Conservation (phyloP, 1,140 invertebrate genomes). For the Subanguina moxae region DNA sequence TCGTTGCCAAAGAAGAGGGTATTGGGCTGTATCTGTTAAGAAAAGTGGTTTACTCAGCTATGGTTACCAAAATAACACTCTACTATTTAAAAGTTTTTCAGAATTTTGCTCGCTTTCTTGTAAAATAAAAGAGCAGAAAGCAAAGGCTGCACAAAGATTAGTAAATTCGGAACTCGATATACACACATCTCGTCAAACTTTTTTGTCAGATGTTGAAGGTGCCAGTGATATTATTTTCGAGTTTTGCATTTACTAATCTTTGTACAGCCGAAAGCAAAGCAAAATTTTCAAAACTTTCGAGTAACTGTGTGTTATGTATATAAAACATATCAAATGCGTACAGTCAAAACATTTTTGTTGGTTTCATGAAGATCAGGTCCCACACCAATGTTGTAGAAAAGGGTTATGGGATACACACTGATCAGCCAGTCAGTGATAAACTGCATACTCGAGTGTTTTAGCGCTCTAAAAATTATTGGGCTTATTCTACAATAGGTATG, state of each 20-base stretch:
- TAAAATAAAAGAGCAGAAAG: too few relatives aligned
- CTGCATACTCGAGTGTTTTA: conserved; percentile 24
- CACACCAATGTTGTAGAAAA: conserved; percentile 25
- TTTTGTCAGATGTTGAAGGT: too few relatives aligned
- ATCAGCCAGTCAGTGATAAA: conserved; percentile 30
- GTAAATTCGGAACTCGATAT: too few relatives aligned
- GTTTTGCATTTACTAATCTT: too few relatives aligned
- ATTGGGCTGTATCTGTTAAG: conserved; percentile 21
- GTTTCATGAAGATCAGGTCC: conserved; percentile 23
- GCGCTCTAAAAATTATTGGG: conserved; percentile 3
- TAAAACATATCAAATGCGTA: not conserved
- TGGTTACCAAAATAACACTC: not conserved
- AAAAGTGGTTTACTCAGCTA: not conserved
- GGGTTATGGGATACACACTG: conserved; percentile 21
- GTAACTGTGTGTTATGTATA: not conserved
- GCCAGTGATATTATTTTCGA: too few relatives aligned
- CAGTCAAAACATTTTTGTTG: conserved; percentile 21
- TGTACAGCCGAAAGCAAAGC: too few relatives aligned
- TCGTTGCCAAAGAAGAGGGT: conserved; percentile 24
- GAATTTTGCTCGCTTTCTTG: too few relatives aligned
- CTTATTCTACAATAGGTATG: too few relatives aligned
- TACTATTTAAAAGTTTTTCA: too few relatives aligned
- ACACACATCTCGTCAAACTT: too few relatives aligned
- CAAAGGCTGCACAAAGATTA: too few relatives aligned
- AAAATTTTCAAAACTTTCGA: too few relatives aligned